These are phyloP conservation scores for Catocala fraxini DNA, from an alignment of 2,888 invertebrate genomes.

Conservation along the genomic window DNA sequence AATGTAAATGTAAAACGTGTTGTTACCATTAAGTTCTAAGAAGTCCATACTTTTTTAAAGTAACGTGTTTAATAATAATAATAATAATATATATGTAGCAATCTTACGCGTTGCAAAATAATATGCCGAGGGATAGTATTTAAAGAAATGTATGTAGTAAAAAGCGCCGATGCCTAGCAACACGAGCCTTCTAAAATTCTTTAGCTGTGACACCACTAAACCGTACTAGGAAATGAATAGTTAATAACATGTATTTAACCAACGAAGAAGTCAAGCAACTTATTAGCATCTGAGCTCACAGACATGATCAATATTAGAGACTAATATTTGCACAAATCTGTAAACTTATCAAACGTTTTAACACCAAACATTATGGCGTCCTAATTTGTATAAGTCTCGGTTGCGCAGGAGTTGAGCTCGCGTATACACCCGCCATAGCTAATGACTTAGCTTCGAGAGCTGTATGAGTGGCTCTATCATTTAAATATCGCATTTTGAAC, in stretches of 20 bases:
- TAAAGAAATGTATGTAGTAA: too few species aligned
- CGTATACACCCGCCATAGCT: conserved; percentile 20
- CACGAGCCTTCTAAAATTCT: conserved; percentile 12
- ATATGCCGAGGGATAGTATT: too few species aligned
- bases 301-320: conserved; percentile 76
- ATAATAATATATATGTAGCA: too few species aligned
- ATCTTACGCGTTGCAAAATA: too few species aligned
- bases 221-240: conserved; percentile 56
- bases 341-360: conserved; percentile 80
- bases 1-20: too few species aligned
- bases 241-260: conserved; percentile 58
- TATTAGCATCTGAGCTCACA: conserved; percentile 70
- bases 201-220: conserved; percentile 23
- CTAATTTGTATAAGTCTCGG: conserved; percentile 65
- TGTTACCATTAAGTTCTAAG: too few species aligned
- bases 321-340: conserved; percentile 79
- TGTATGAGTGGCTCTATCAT: conserved; percentile 8
- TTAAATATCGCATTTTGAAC: conserved; percentile 10
- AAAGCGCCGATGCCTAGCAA: conserved; percentile 2
- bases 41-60: too few species aligned
- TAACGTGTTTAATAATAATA: too few species aligned
- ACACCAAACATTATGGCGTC: conserved; percentile 76
- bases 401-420: conserved; percentile 34
- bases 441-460: conserved; percentile 22
- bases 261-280: conserved; percentile 64